Evolutionary conservation across 37 sponge, comb jelly and placozoan species (phyloP), one percentile per base, ranked within the genome.

Genomic region (Haliclona indistincta): DNA sequence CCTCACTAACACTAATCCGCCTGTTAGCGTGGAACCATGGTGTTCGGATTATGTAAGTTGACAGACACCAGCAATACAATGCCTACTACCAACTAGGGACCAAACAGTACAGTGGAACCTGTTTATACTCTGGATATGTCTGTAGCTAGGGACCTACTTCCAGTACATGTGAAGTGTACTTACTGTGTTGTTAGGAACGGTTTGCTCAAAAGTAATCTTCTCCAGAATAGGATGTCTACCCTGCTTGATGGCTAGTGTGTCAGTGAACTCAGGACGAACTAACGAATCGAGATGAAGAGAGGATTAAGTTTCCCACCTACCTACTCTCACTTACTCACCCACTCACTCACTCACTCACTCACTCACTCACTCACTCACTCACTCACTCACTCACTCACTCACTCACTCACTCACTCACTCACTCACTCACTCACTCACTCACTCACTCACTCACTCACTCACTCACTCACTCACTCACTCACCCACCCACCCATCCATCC

Each of bases 181-280:
- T 47, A 87, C 96, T 10, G 77, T 66, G 67, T 92, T 96, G 54
- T 96, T 96, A 41, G 96, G 87, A 20, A 96, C 85, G 13, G 75
- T 82, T 10, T 73, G 66, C 0, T 86, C 84, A 51, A 49, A 42
- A 0, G 81, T 42, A 1, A 91, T 83, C 67, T 89, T 96, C 23
- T 91, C 92, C 44, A 99, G 78, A 2, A 99, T 88, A 17, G 99
- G 99, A 70, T 99, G 99, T 0, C 85, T 64, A 13, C 90, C 88
- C 56, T 93, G 88, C 65, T 91, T 93, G 43, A 99, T 70, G 13
- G 96, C 96, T 11, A 96, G 76, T 6, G 99, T 96, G 63, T 99
- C 92, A 6, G 99, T 89, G 49, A 99, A 91, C 73, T 95, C 96
- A 36, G 91, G 91, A 0, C 88, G 71, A 8, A 86, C 82, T 88